phyloP scores from a whole-genome alignment of 2,888 invertebrate species.

The Isoperla grammatica region DNA sequence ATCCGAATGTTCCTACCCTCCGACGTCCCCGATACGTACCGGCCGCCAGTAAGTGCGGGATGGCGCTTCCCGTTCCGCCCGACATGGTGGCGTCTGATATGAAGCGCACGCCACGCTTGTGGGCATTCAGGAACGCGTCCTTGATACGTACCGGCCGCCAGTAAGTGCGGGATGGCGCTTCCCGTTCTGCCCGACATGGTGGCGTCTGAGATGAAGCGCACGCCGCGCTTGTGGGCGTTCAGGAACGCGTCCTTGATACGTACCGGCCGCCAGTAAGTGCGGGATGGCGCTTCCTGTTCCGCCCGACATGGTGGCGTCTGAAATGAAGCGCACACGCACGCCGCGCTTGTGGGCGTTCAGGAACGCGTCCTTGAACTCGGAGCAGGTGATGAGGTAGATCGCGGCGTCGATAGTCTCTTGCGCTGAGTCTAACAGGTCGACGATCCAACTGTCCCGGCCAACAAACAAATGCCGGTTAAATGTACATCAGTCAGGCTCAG shows the following conservation, averaged over 20 bases:
- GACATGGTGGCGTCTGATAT: not conserved
- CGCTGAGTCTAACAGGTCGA: not conserved
- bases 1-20: too few species aligned
- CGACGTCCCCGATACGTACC: too few species aligned
- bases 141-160: not conserved
- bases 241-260: not conserved
- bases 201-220: not conserved
- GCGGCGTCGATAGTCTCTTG: not conserved
- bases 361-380: not conserved
- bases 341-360: not conserved
- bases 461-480: too few species aligned
- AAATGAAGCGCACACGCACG: not conserved
- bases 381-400: slow-evolving; percentile 1
- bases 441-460: slow-evolving; percentile 13
- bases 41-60: not conserved
- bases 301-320: not conserved
- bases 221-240: not conserved
- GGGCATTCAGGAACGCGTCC: not conserved
- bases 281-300: slow-evolving; percentile 8
- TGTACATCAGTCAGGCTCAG: too few species aligned
- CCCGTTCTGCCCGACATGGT: slow-evolving; percentile 2
- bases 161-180: not conserved
- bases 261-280: not conserved
- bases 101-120: slow-evolving; percentile 1
- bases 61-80: slow-evolving; percentile 4